phyloP scores from a whole-genome alignment of 2,888 invertebrate genomes.

The Pantelozetes paolii region DNA sequence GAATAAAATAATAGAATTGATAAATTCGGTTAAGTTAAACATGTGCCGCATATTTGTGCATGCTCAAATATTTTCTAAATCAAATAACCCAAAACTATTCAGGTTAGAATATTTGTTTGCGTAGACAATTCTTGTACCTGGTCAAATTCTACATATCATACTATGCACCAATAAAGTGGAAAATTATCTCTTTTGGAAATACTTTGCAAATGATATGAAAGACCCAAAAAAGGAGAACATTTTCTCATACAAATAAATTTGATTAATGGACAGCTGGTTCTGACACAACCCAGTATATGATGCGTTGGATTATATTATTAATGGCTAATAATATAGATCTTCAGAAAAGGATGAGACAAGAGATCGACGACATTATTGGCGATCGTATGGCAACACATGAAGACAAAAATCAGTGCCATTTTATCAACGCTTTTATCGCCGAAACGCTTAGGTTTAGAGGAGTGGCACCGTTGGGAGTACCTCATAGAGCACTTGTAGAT shows the following conservation, averaged over 20 bases:
- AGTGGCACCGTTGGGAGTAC: background rate
- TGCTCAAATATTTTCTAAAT: too few relatives aligned
- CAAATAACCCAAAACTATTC: too few relatives aligned
- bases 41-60: too few relatives aligned
- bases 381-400: slow-evolving; percentile 18
- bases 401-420: background rate
- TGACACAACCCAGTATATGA: slow-evolving; percentile 14
- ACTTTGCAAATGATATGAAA: background rate
- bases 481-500: slow-evolving; percentile 6
- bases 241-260: background rate
- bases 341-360: slow-evolving; percentile 8
- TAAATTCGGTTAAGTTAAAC: too few relatives aligned
- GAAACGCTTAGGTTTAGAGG: slow-evolving; percentile 7
- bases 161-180: too few relatives aligned
- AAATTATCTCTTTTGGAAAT: background rate
- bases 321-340: slow-evolving; percentile 13
- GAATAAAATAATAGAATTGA: too few relatives aligned
- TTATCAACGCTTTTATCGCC: slow-evolving; percentile 27
- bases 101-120: too few relatives aligned
- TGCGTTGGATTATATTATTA: slow-evolving; percentile 26
- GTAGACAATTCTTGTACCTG: too few relatives aligned
- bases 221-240: background rate
- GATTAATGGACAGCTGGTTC: background rate
- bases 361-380: slow-evolving; percentile 5
- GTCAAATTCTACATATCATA: too few relatives aligned